Evolutionary conservation across 2,888 invertebrate species (phyloP), one percentile per base, ranked within the genome.

Genomic region (Tachystola acroxantha): DNA sequence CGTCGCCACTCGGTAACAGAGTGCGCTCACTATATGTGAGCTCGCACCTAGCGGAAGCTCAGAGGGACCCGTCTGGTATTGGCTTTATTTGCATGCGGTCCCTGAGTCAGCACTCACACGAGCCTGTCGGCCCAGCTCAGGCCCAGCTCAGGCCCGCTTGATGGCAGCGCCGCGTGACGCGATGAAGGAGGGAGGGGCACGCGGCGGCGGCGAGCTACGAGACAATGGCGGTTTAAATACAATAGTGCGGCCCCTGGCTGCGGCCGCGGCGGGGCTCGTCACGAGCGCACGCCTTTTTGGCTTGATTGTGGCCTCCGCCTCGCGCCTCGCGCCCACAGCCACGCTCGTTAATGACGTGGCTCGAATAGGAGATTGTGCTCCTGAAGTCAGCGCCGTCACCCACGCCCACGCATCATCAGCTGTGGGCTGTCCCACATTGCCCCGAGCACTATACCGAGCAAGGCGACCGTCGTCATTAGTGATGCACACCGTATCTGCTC

Each of bases 151-250:
- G 16, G 16, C 16, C 3, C 6, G 16, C 16, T 16, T 16, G 3
- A 6, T 16, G 16, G 16, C 16, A 6, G 16, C 16, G 16, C 16
- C 16, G 16, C 16, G 3, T n/a, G n/a, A n/a, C n/a, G n/a, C n/a
- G n/a, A n/a, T n/a, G n/a, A 6, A 16, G 3, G 3, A 3, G 16
- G 16, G 16, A 6, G 3, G 16, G 16, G 16, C 16, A 6, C 16
- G 16, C 3, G 16, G 16, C 16, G 3, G 16, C 3, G 3, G 16
- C 16, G 3, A 3, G 16, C 16, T 16, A 16, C 6, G 16, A 16
- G 16, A 82, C 84, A 81, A 85, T 84, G 68, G 82, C 65, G 75
- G 72, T 80, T 82, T 82, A 82, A 84, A 84, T 82, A 82, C 84
- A 81, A 84, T 82, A 79, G 75, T 73, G 73, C 72, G 69, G 52